Evolutionary conservation across 2,888 invertebrate species (phyloP).

Genomic region (Campaea margaritaria): DNA sequence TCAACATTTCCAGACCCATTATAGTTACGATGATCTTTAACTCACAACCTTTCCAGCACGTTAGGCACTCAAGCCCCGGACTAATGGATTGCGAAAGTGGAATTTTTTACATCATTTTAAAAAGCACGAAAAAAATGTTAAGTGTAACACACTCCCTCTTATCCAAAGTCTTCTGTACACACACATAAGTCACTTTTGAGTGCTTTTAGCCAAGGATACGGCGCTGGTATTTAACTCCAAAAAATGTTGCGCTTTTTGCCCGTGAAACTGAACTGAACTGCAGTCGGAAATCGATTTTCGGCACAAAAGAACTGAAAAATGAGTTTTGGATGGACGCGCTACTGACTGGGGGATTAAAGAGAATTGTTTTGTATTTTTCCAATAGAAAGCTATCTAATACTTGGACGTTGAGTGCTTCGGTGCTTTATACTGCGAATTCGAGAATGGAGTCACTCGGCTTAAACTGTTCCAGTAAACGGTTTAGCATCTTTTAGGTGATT

Average conservation of each 20-base stretch:
- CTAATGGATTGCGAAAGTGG: slow-evolving; percentile 37
- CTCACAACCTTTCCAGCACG: slow-evolving; percentile 30
- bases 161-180: slow-evolving; percentile 36
- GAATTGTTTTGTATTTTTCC: slow-evolving; percentile 40
- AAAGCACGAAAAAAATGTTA: slow-evolving; percentile 30
- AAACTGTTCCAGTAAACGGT: slow-evolving; percentile 10
- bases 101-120: slow-evolving; percentile 40
- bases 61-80: slow-evolving; percentile 33
- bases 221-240: slow-evolving; percentile 1
- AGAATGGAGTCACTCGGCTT: slow-evolving; percentile 15
- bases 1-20: slow-evolving; percentile 21
- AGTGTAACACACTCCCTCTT: slow-evolving; percentile 26
- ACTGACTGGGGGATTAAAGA: slow-evolving; percentile 37
- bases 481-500: not conserved
- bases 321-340: slow-evolving; percentile 40
- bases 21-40: slow-evolving; percentile 32
- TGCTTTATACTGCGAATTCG: slow-evolving; percentile 12
- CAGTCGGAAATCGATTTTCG: slow-evolving; percentile 46
- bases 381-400: slow-evolving; percentile 28
- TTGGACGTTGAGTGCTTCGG: slow-evolving; percentile 10
- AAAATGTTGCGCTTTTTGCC: slow-evolving; percentile 10
- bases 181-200: slow-evolving; percentile 29
- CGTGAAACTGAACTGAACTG: not conserved
- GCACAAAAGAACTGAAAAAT: slow-evolving; percentile 44
- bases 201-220: slow-evolving; percentile 42